Conservation (phyloP, 2,113 vertebrate species). For the Dicerorhinus sumatrensis region DNA sequence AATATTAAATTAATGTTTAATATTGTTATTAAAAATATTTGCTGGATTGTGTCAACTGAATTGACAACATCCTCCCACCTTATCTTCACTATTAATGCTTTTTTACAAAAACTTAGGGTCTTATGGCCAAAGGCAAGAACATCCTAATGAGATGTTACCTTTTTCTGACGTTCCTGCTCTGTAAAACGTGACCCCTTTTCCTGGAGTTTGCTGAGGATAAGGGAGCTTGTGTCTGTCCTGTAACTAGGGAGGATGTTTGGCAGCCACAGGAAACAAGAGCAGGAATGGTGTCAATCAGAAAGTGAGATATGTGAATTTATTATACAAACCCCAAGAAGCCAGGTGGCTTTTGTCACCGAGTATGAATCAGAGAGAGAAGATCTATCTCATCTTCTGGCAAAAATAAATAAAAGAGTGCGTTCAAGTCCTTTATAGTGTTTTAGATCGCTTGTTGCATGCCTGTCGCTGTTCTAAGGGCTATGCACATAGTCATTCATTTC, state of each 20-base stretch:
- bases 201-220: neutral
- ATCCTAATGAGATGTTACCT: neutral
- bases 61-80: neutral
- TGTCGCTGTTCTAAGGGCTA: neutral
- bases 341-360: neutral
- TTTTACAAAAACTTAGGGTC: neutral
- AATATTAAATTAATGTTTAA: neutral
- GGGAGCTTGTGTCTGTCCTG: neutral
- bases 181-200: neutral
- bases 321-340: neutral
- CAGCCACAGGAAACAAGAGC: neutral
- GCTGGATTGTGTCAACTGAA: neutral
- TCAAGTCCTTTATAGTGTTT: neutral
- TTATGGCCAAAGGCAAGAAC: neutral
- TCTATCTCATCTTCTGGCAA: neutral
- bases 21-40: neutral
- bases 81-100: neutral
- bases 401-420: neutral
- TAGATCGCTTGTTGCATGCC: neutral
- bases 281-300: neutral
- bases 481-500: neutral
- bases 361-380: neutral
- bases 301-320: neutral
- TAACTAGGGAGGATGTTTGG: neutral
- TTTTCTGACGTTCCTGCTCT: neutral